These are phyloP conservation scores for Promerops cafer DNA, from an alignment of 2,113 vertebrate genomes.

Conservation along the genomic window DNA sequence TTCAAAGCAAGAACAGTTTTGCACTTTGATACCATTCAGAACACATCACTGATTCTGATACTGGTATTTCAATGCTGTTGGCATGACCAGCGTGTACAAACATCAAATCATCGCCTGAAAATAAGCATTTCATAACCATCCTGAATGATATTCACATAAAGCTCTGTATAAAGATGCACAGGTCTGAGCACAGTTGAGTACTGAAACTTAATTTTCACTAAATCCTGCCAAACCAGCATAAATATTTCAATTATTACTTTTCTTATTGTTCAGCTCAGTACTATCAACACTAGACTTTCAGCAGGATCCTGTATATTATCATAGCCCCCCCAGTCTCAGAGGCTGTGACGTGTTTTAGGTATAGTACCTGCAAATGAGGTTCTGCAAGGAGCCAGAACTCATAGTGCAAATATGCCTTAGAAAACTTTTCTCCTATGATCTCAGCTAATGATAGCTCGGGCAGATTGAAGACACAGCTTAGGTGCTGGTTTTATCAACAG, in stretches of 20 bases:
- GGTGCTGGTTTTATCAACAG: neutral
- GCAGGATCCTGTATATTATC: neutral
- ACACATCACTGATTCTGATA: neutral
- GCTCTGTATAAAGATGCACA: neutral
- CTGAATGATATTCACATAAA: neutral
- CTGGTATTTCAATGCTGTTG: neutral
- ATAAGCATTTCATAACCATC: neutral
- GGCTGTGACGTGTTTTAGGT: neutral
- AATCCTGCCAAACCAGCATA: neutral
- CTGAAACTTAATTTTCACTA: neutral
- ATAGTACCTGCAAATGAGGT: neutral
- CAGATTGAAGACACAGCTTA: neutral
- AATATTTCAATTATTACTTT: neutral
- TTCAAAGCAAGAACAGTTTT: neutral
- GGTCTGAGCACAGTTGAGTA: neutral
- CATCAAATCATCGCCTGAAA: neutral
- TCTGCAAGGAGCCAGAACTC: neutral
- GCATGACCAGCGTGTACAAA: neutral
- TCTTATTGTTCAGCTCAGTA: neutral
- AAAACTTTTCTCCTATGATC: neutral
- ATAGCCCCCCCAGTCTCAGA: neutral
- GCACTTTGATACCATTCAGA: neutral
- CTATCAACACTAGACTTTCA: neutral
- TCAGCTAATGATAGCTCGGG: neutral
- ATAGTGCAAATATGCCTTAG: neutral